These are phyloP conservation scores for Thamnophis elegans DNA, from an alignment of 2,797 vertebrate species.

Conservation along the genomic window DNA sequence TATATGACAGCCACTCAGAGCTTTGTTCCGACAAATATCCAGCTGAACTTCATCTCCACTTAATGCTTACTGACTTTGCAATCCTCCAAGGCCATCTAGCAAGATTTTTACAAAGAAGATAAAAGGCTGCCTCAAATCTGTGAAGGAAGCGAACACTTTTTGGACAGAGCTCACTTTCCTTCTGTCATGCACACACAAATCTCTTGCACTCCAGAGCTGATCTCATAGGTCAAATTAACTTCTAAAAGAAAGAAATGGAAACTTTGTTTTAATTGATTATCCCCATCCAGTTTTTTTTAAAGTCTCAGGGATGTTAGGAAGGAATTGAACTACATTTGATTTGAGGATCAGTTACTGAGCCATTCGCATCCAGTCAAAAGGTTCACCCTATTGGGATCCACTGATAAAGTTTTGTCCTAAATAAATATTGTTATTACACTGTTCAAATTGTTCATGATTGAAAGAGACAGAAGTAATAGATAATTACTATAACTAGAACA, in stretches of 20 bases:
- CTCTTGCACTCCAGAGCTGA: not conserved
- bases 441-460: not conserved
- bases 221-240: slow-evolving; percentile 31
- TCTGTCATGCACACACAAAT: slow-evolving; percentile 15
- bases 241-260: slow-evolving; percentile 32
- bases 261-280: slow-evolving; percentile 31
- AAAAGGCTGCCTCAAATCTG: slow-evolving; percentile 41
- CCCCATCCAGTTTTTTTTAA: slow-evolving; percentile 12
- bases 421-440: not conserved
- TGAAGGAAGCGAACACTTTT: not conserved
- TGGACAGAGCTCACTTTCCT: slow-evolving; percentile 40
- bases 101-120: not conserved
- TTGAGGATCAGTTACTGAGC: not conserved
- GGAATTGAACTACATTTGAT: not conserved
- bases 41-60: slow-evolving; percentile 29
- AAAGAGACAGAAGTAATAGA: not conserved
- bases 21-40: slow-evolving; percentile 36
- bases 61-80: slow-evolving; percentile 38
- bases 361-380: not conserved
- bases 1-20: not conserved
- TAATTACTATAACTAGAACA: not conserved
- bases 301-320: slow-evolving; percentile 21
- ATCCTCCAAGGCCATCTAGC: slow-evolving; percentile 25
- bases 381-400: slow-evolving; percentile 10
- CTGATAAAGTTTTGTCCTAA: slow-evolving; percentile 1